Evolutionary conservation across 1,140 invertebrate genomes (phyloP), one percentile per base, ranked within the genome.

Genomic region (Psix sp.): DNA sequence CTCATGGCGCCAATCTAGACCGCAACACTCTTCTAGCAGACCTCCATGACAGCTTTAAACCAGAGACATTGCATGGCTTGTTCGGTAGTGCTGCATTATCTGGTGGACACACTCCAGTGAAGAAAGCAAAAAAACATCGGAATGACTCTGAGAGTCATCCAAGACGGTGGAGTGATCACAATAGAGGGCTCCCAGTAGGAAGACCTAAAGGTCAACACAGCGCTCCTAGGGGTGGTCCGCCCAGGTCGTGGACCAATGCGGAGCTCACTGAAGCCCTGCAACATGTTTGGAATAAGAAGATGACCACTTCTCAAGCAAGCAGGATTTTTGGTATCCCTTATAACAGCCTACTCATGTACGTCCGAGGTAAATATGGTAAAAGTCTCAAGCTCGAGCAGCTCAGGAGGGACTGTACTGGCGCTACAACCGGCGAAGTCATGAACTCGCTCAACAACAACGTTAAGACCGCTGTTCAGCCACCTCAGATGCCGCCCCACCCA

Each of bases 281-380:
- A 77, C 94, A 95, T 82, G 94, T 96, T 0, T 96, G 95, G 95
- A 95, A 95, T 82, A 95, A 95, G 79, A 95, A 95, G 80, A 96
- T 96, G 94, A 96, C 95, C n/a, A 96, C 95, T 0, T 95, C 94
- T 63, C 95, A 96, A 84, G 95, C 95, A 0, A 95, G 94, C 10
- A 87, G 94, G 35, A 94, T 95, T 76, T 96, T 95, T 82, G 94
- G 94, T 4, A 96, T 96, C 42, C 95, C 95, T 0, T 96, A 96
- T 89, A 96, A 96, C 84, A 95, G 94, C 14, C 86, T 96, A 1
- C 88, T 96, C 10, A 96, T 96, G 94, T 96, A 96, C 85, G 95
- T 96, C 4, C 88, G 95, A n/a, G 94, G 94, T 10, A 96, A 96
- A 80, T 96, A 96, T 80, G 95, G 95, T 1, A 96, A 96, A 82